Percentiles rank a stretch among this genome's conserved stretches.
Evolutionary conservation across 2,113 vertebrate species (phyloP).

Genomic region (Bufo gargarizans): DNA sequence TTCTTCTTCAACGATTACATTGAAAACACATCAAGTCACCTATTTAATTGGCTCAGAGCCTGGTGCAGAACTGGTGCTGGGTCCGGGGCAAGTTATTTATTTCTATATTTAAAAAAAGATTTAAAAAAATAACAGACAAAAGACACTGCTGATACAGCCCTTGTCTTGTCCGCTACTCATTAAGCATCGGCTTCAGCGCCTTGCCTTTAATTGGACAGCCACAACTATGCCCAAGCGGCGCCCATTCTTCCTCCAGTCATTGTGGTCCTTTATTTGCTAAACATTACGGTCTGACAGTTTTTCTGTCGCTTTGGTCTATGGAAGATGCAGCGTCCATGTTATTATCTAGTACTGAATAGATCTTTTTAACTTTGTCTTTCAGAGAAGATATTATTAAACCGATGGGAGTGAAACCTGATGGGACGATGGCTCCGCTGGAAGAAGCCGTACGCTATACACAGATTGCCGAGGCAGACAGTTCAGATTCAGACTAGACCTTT

Average conservation of each 20-base stretch:
- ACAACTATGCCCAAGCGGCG: slow-evolving; percentile 70
- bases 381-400: slow-evolving; percentile 95
- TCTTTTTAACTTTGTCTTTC: slow-evolving; percentile 67
- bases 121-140: slow-evolving; percentile 50
- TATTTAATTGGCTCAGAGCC: slow-evolving; percentile 52
- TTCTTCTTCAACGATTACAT: slow-evolving; percentile 43
- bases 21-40: slow-evolving; percentile 45
- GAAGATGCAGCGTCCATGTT: neutral
- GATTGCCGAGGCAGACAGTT: slow-evolving; percentile 78
- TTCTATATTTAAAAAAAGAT: slow-evolving; percentile 47
- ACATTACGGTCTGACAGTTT: slow-evolving; percentile 62
- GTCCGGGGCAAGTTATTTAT: slow-evolving; percentile 50
- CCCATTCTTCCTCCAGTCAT: slow-evolving; percentile 66
- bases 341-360: slow-evolving; percentile 59
- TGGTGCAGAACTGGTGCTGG: slow-evolving; percentile 64
- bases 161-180: slow-evolving; percentile 66
- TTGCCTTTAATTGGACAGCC: slow-evolving; percentile 73
- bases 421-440: slow-evolving; percentile 91
- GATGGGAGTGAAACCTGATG: slow-evolving; percentile 91
- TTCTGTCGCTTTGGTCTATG: neutral
- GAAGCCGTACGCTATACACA: slow-evolving; percentile 80
- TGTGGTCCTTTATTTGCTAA: slow-evolving; percentile 63
- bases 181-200: slow-evolving; percentile 65
- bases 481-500: slow-evolving; percentile 85
- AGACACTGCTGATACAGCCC: slow-evolving; percentile 63